These are phyloP conservation scores for Philhelius pedissequus DNA, from an alignment of 2,888 invertebrate species.

Conservation along the genomic window DNA sequence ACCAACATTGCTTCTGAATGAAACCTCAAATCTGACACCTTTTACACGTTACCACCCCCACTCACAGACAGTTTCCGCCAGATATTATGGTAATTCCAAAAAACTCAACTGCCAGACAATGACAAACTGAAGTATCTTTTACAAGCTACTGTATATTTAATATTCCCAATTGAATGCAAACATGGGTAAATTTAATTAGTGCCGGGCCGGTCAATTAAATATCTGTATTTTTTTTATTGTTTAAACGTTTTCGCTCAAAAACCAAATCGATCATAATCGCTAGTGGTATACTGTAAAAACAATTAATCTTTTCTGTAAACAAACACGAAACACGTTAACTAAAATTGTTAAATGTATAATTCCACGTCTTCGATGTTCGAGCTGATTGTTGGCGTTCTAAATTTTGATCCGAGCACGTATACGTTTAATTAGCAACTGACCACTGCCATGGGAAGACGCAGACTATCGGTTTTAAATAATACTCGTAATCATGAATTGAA, in stretches of 20 bases:
- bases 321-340: background rate
- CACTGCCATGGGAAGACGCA: background rate
- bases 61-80: background rate
- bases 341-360: background rate
- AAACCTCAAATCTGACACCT: constrained; percentile 29
- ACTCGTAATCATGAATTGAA: background rate
- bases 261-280: background rate
- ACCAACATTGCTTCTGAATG: constrained; percentile 1
- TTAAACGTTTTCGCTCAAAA: background rate
- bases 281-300: background rate
- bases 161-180: background rate
- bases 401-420: constrained; percentile 6
- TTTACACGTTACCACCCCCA: constrained; percentile 12
- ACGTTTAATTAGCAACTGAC: constrained; percentile 28
- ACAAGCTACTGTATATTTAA: background rate
- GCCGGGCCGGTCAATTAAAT: background rate
- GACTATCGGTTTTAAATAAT: constrained; percentile 24
- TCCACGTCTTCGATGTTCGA: background rate
- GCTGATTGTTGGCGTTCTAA: background rate
- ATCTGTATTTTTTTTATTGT: background rate
- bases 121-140: background rate
- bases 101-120: background rate
- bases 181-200: background rate
- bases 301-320: background rate
- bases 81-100: background rate